A percentile compares a stretch with the other conserved stretches of the same genome.
Conservation (phyloP, 2,888 invertebrate genomes). For the Pasiphila rectangulata region DNA sequence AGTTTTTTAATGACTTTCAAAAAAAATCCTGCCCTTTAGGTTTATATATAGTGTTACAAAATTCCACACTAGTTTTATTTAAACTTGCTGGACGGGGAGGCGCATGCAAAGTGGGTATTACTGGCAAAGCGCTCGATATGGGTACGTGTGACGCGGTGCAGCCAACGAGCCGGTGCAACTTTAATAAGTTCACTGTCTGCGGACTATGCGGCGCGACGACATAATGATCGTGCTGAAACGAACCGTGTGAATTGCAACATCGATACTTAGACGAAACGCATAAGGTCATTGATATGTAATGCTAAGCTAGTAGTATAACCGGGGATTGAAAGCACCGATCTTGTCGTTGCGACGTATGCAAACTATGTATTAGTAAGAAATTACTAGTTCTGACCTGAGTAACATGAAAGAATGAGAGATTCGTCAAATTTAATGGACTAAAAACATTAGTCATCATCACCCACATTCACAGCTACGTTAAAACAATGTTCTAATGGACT, state of each 20-base stretch:
- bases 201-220: slow-evolving; percentile 13
- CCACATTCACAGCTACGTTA: too few relatives aligned
- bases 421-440: too few relatives aligned
- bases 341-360: too few relatives aligned
- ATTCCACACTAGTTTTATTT: slow-evolving; percentile 35
- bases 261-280: slow-evolving; percentile 13
- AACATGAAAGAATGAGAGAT: too few relatives aligned
- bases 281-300: too few relatives aligned
- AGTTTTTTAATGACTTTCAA: too few relatives aligned
- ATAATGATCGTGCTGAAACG: slow-evolving; percentile 16
- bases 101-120: slow-evolving; percentile 49
- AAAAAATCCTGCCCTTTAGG: not conserved
- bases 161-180: slow-evolving; percentile 56
- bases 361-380: too few relatives aligned
- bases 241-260: slow-evolving; percentile 16
- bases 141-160: slow-evolving; percentile 39
- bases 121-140: slow-evolving; percentile 49
- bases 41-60: slow-evolving; percentile 1
- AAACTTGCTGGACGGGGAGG: slow-evolving; percentile 36
- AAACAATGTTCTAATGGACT: too few relatives aligned
- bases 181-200: slow-evolving; percentile 52
- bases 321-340: too few relatives aligned
- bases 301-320: too few relatives aligned
- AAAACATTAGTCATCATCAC: too few relatives aligned
- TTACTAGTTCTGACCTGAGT: too few relatives aligned